Evolutionary conservation across 2,797 vertebrate species (phyloP).

Genomic region (Sebastes kiyomatsui): DNA sequence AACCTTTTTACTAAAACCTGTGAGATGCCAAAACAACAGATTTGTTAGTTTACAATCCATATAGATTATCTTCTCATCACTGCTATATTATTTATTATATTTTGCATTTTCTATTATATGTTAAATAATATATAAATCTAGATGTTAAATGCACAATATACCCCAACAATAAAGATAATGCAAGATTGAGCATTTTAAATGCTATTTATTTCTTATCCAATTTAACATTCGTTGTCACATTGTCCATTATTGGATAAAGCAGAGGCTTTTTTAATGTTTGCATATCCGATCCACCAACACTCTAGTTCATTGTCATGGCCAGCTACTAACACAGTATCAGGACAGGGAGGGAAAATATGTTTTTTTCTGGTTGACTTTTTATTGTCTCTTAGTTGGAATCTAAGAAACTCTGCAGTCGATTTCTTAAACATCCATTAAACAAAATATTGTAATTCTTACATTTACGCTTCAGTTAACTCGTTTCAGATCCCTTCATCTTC

Average conservation of each 20-base stretch:
- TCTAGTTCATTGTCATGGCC: neutral
- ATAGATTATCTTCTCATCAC: neutral
- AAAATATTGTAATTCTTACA: neutral
- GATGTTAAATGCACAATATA: no score
- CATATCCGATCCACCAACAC: accelerated
- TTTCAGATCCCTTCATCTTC: neutral
- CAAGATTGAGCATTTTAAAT: neutral
- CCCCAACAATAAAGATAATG: no score
- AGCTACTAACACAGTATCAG: neutral
- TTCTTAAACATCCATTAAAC: neutral
- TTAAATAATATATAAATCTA: neutral
- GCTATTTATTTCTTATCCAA: neutral
- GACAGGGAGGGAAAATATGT: neutral
- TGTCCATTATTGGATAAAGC: neutral
- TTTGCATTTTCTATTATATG: neutral
- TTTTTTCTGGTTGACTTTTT: neutral
- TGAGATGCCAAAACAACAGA: neutral
- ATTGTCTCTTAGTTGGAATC: neutral
- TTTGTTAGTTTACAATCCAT: neutral
- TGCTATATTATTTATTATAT: neutral
- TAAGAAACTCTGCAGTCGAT: neutral
- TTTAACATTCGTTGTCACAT: neutral
- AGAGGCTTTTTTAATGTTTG: neutral
- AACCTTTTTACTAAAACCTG: neutral
- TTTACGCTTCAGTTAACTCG: neutral